phyloP scores from a whole-genome alignment of 2,888 invertebrate genomes.

The Spatulosminthurus flaviceps region DNA sequence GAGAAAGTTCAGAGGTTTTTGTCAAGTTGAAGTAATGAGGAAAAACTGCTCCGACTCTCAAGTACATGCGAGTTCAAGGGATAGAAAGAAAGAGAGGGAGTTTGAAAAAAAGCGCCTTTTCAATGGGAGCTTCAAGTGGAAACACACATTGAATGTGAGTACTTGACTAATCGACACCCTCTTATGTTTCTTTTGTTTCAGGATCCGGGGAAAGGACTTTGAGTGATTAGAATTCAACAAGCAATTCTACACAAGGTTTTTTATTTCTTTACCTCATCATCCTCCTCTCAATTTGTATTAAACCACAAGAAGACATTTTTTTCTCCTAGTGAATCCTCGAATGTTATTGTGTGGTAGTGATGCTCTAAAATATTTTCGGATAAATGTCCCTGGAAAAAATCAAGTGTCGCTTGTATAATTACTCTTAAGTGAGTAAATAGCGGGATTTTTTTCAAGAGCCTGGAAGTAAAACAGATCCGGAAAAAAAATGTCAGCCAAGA shows the following conservation, averaged over 20 bases:
- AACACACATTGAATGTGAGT: not conserved
- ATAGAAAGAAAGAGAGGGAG: too few relatives aligned
- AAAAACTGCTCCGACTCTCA: too few relatives aligned
- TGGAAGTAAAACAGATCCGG: too few relatives aligned
- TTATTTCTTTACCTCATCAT: too few relatives aligned
- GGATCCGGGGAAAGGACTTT: not conserved
- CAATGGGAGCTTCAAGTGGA: constrained; percentile 26
- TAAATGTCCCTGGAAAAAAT: constrained; percentile 4
- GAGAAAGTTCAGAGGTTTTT: not conserved
- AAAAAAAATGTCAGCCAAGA: not conserved
- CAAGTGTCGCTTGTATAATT: constrained; percentile 18
- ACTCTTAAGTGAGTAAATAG: not conserved
- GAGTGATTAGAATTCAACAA: not conserved
- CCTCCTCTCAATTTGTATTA: too few relatives aligned
- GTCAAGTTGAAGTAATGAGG: not conserved
- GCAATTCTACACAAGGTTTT: too few relatives aligned
- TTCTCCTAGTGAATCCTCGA: too few relatives aligned
- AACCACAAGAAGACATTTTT: too few relatives aligned
- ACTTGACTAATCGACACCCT: constrained; percentile 55
- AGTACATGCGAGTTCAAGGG: too few relatives aligned
- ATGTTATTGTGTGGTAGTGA: not conserved
- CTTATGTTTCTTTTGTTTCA: constrained; percentile 51
- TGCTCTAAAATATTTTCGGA: not conserved
- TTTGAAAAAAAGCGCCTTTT: too few relatives aligned
- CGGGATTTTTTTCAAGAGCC: not conserved